phyloP scores from a whole-genome alignment of 2,113 vertebrate genomes.

The Rhodinocichla rosea region DNA sequence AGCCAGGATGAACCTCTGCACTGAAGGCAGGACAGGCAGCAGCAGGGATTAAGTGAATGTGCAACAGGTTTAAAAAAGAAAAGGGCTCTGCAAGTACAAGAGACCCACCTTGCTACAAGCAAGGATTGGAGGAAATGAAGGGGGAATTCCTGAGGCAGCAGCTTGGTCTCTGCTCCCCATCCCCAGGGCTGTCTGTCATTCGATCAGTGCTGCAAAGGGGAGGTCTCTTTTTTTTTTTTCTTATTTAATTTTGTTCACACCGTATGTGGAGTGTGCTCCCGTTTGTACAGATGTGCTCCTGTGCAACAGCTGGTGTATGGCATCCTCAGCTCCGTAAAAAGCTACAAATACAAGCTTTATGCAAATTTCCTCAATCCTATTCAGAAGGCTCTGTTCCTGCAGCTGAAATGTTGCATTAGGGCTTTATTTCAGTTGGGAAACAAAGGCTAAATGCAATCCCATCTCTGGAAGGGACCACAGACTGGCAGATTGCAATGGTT shows the following conservation, averaged over 20 bases:
- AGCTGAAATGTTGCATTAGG: neutral
- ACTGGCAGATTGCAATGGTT: neutral
- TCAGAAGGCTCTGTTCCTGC: neutral
- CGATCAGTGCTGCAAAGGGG: neutral
- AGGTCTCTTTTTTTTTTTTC: neutral
- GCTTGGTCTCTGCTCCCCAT: neutral
- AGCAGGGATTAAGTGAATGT: accelerated
- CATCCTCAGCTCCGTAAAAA: neutral
- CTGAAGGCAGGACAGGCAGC: neutral
- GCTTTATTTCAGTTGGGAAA: neutral
- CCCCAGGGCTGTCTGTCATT: neutral
- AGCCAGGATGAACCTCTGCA: neutral
- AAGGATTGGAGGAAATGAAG: neutral
- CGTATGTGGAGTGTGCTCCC: neutral
- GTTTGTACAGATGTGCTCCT: neutral
- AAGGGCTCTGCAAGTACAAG: neutral
- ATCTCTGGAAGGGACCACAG: neutral
- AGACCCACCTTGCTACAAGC: neutral
- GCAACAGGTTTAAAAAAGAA: neutral
- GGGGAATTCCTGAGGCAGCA: neutral
- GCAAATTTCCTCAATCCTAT: neutral
- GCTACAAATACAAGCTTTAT: neutral
- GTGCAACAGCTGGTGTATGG: neutral
- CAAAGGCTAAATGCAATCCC: neutral
- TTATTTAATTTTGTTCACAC: accelerated